Evolutionary conservation across 2,113 vertebrate genomes (phyloP).

Genomic region (Limanda limanda): DNA sequence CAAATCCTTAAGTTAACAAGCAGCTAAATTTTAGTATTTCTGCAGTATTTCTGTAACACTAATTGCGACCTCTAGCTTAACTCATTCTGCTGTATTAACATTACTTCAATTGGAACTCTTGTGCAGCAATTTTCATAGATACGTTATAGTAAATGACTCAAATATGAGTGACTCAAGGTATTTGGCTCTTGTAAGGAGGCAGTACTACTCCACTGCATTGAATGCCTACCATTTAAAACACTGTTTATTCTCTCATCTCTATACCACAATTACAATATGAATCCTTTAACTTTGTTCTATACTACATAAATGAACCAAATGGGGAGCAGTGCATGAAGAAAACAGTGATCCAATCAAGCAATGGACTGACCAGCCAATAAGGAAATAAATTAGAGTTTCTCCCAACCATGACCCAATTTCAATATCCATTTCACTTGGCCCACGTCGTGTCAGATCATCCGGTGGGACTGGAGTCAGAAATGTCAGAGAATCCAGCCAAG

Average conservation of each 20-base stretch:
- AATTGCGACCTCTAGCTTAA: neutral
- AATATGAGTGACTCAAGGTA: neutral
- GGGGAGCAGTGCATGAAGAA: neutral
- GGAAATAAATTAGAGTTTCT: neutral
- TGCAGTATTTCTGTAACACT: too few relatives aligned
- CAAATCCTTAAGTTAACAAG: too few relatives aligned
- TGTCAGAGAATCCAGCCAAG: conserved; percentile 16
- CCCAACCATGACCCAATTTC: neutral
- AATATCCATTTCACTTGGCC: conserved; percentile 12
- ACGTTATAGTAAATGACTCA: neutral
- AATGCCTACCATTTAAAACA: neutral
- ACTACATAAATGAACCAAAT: too few relatives aligned
- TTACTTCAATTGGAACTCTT: neutral
- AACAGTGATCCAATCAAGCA: conserved; percentile 5
- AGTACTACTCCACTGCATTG: neutral
- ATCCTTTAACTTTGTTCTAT: too few relatives aligned
- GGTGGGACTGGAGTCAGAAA: conserved; percentile 19
- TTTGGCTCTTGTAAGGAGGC: neutral
- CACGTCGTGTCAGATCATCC: neutral
- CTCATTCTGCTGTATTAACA: neutral
- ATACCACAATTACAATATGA: too few relatives aligned
- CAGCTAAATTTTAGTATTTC: too few relatives aligned
- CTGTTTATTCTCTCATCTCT: too few relatives aligned
- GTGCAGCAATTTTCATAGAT: too few relatives aligned
- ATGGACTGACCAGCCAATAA: neutral